Conservation (phyloP, 2,888 invertebrate genomes). For the Nysson spinosus region DNA sequence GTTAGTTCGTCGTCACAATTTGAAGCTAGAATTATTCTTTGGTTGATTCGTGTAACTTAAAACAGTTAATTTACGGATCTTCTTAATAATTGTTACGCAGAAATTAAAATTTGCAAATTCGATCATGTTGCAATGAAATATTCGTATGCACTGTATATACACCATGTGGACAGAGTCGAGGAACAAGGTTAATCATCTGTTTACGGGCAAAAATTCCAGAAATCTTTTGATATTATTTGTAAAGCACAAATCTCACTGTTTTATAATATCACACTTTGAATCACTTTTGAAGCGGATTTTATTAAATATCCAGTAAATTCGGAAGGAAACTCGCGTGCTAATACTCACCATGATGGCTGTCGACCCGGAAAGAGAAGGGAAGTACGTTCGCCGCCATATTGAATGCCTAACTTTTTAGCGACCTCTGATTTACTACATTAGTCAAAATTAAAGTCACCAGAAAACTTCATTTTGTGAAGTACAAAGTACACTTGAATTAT, state of each 20-base stretch:
- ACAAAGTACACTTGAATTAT: no score
- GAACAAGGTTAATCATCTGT: slow-evolving; percentile 17
- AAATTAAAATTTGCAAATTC: no score
- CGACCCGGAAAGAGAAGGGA: slow-evolving; percentile 71
- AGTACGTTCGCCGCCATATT: slow-evolving; percentile 34
- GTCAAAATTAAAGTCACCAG: not conserved
- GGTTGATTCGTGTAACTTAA: no score
- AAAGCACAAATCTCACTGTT: not conserved
- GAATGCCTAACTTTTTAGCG: not conserved
- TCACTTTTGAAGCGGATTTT: slow-evolving; percentile 6
- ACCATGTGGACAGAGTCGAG: slow-evolving; percentile 38
- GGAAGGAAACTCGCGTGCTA: not conserved
- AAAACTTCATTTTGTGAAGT: not conserved
- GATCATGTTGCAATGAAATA: not conserved
- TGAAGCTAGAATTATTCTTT: no score
- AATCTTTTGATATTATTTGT: not conserved
- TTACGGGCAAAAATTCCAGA: not conserved
- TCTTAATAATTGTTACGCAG: not conserved
- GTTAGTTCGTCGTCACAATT: no score
- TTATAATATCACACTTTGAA: not conserved
- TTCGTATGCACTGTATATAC: not conserved
- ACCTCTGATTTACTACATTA: slow-evolving; percentile 23
- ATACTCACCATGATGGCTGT: slow-evolving; percentile 76
- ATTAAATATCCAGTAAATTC: not conserved
- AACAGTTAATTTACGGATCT: no score